Base-by-base conservation (phyloP, 2,888 invertebrate genomes). In the Amblyteles armatorius region DNA sequence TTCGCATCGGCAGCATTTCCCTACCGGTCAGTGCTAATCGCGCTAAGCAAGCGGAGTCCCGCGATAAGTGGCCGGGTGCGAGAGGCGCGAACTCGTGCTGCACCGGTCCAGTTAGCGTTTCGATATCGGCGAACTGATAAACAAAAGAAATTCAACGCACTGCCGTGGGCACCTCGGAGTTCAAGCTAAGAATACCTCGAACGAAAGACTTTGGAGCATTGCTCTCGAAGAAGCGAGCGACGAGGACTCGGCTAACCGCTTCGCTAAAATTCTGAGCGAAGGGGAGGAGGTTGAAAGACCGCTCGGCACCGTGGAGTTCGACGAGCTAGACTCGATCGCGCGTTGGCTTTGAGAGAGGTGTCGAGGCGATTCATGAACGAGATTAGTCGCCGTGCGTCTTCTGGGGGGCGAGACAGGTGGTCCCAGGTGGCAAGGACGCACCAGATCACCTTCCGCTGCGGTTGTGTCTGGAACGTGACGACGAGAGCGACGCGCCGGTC, bases 51-150 rank as follows among this genome's bases (percentile, higher is more conserved):
- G 88, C 87, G 87, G 48, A 85, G 87, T 79, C 81, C 71, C 0
- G 83, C 89, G 90, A 89, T 91, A 91, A 91, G 88, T 89, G 89
- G 86, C 76, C 79, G 79, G 72, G 71, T 84, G 71, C 72, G 57
- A 26, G 16, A 29, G 69, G 55, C 60, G 72, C 71, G 78, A 82
- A 73, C 76, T 79, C 63, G 63, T 67, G 44, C 26, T 44, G n/a
- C 76, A 50, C 16, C 71, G 52, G 60, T 79, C 79, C 76, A 72
- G 79, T 77, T 67, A 82, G 74, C 74, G 48, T 78, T 82, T 72
- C 85, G 79, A 74, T 76, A 76, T 76, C 65, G 50, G 77, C 79
- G 36, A 4, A 67, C 76, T 72, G 76, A 79, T 76, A 72, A 85
- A 79, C 71, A 60, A 72, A 85, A 63, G 65, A 65, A 79, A 82